Percentiles rank a stretch among this genome's conserved stretches.
Evolutionary conservation across 2,113 vertebrate species (phyloP).

Genomic region (Oostethus manadensis): DNA sequence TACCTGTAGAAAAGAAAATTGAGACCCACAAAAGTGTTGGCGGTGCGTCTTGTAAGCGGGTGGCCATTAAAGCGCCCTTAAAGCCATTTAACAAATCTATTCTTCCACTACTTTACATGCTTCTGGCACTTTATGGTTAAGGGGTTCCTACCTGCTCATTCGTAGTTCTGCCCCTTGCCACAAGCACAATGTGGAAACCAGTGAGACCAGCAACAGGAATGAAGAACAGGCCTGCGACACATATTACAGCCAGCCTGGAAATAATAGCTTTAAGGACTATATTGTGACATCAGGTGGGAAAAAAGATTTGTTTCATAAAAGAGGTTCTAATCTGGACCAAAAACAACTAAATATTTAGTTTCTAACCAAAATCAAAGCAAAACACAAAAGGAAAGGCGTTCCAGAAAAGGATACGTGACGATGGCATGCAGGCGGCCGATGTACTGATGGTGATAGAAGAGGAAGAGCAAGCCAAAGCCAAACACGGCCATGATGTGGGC

Average conservation of each 20-base stretch:
- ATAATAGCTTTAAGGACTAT: slow-evolving; percentile 49
- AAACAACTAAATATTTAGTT: background rate
- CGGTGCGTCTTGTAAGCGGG: no score
- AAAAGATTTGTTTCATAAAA: background rate
- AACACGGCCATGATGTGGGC: slow-evolving; percentile 95
- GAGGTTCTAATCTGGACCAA: background rate
- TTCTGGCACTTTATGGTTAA: background rate
- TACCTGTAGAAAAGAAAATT: slow-evolving; percentile 71
- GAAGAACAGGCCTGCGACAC: slow-evolving; percentile 93
- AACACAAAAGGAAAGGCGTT: background rate
- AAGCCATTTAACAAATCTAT: no score
- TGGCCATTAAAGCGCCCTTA: no score
- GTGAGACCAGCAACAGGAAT: slow-evolving; percentile 94
- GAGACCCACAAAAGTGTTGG: no score
- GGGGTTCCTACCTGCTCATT: slow-evolving; percentile 83
- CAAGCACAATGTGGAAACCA: slow-evolving; percentile 93
- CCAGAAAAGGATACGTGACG: slow-evolving; percentile 88
- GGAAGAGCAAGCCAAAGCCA: slow-evolving; percentile 89
- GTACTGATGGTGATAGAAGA: slow-evolving; percentile 86
- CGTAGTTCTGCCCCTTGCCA: slow-evolving; percentile 92
- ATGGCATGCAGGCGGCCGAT: slow-evolving; percentile 84
- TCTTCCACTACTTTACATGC: no score
- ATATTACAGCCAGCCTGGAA: slow-evolving; percentile 92
- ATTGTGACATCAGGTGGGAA: background rate
- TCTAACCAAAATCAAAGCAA: no score